Evolutionary conservation across 2,113 vertebrate species (phyloP), one percentile per base, ranked within the genome.

Genomic region (Seriola aureovittata): DNA sequence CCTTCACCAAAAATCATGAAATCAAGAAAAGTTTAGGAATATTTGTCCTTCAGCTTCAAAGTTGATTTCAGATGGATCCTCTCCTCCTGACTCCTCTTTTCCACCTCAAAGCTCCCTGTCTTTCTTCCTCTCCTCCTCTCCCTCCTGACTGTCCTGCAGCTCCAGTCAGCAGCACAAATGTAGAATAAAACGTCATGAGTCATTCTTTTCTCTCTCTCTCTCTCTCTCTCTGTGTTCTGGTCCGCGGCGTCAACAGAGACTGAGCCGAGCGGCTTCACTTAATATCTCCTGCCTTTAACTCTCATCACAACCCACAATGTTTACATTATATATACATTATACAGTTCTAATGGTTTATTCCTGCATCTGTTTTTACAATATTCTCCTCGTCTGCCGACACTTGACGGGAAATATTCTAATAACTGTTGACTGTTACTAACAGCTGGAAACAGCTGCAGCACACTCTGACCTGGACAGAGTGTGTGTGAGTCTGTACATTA

Each of bases 61-160:
- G 84, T 40, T 66, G 65, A 64, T 54, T 59, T 86, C 38, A 62
- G 72, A 59, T 44, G 54, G 44, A 25, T 42, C 59, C 2, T 78
- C 78, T 85, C 62, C 36, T 66, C 58, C 55, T 55, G 81, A 70
- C 65, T 86, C 58, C 23, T 77, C 78, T 81, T 54, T 59, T 25
- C 25, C 59, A 78, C 55, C 82, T 25, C 2, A 2, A 25, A 25
- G 25, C 25, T 2, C 75, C 70, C 36, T 9, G 14, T 50, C 63
- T 74, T 46, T 32, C 44, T 12, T 57, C 54, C 42, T 71, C 29
- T 40, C 70, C 19, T 55, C 59, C 34, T 60, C 54, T 14, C 9
- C 64, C 57, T 84, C 38, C 11, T 23, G 65, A 25, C 58, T 34
- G 57, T 71, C 55, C n/a, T 32, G 50, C 48, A 46, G 55, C 68